phyloP scores from a whole-genome alignment of 2,113 vertebrate genomes.

The Chroicocephalus ridibundus region DNA sequence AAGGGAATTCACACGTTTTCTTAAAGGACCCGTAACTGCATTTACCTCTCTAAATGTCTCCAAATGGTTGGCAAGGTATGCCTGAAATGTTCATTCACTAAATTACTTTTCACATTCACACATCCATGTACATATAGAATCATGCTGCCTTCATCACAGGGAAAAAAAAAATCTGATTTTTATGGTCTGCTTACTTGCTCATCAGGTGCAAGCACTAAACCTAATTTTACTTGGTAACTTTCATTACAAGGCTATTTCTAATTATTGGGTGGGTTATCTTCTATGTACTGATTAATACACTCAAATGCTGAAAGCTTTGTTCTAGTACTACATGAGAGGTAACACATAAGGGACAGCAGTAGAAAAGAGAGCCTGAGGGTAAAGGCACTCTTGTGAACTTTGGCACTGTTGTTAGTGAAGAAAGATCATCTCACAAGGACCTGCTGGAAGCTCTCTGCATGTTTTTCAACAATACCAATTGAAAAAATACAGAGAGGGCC shows the following conservation, averaged over 20 bases:
- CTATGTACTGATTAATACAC: not conserved
- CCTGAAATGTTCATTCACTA: not conserved
- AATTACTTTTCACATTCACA: not conserved
- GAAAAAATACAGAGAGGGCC: not conserved
- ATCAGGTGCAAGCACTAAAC: not conserved
- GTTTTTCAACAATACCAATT: not conserved
- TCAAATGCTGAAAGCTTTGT: not conserved
- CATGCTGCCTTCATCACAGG: not conserved
- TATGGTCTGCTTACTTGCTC: not conserved
- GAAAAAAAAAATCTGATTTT: fast-evolving
- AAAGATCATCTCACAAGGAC: not conserved
- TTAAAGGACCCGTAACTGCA: not conserved
- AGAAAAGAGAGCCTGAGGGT: not conserved
- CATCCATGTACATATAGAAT: not conserved
- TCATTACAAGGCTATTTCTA: not conserved
- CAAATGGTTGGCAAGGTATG: not conserved
- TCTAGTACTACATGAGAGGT: not conserved
- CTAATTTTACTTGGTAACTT: not conserved
- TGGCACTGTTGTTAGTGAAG: not conserved
- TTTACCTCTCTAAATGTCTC: not conserved
- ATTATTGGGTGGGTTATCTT: not conserved
- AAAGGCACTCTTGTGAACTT: not conserved
- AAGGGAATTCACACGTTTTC: not conserved
- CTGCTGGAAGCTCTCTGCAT: not conserved
- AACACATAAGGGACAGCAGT: not conserved